These are phyloP conservation scores for Aromia moschata DNA, from an alignment of 2,888 invertebrate genomes.

Conservation along the genomic window DNA sequence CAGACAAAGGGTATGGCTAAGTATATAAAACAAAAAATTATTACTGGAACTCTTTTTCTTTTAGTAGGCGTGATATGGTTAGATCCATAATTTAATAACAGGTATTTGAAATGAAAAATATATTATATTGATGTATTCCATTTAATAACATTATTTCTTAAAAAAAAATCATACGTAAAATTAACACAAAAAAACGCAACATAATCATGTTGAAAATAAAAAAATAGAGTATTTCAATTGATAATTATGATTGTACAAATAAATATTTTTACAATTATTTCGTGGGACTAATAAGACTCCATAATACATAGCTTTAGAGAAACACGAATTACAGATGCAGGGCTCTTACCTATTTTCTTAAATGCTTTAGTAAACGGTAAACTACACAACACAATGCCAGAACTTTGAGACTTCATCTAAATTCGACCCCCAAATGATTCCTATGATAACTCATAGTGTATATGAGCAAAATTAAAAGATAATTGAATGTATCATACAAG, in stretches of 20 bases:
- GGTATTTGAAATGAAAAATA: conserved; percentile 38
- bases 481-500: too few species aligned
- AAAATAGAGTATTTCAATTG: conserved; percentile 38
- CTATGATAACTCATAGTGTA: too few species aligned
- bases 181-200: conserved; percentile 25
- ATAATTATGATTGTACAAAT: conserved; percentile 29
- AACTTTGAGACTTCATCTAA: too few species aligned
- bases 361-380: neutral
- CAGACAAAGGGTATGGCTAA: conserved; percentile 41
- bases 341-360: neutral
- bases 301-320: conserved; percentile 15
- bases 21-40: conserved; percentile 36
- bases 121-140: conserved; percentile 37
- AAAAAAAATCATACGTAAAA: conserved; percentile 28
- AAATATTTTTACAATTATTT: conserved; percentile 27
- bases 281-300: conserved; percentile 24
- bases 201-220: conserved; percentile 39
- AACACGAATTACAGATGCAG: neutral
- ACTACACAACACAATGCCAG: neutral
- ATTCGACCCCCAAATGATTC: too few species aligned
- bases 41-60: conserved; percentile 33
- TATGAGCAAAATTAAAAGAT: too few species aligned
- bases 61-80: conserved; percentile 45
- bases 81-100: conserved; percentile 38
- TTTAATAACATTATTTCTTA: conserved; percentile 41